Evolutionary conservation across 1,140 invertebrate genomes (phyloP).

Genomic region (Manduca sexta): DNA sequence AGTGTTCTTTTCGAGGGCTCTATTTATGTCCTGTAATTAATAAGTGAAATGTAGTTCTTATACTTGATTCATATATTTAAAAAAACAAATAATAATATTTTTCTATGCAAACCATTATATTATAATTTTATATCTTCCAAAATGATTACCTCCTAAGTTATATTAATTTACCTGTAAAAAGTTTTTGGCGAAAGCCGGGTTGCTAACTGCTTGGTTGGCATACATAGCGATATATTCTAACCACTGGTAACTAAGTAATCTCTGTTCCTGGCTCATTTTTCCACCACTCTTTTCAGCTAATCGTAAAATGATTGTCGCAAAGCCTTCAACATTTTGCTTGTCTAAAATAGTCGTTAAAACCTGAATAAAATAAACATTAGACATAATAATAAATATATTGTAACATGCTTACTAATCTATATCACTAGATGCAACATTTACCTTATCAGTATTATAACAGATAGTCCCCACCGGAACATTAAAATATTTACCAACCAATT

Average conservation of each 20-base stretch:
- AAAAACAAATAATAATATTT: no score
- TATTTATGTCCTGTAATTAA: constrained; percentile 50
- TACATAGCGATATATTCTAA: constrained; percentile 58
- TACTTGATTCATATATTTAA: not conserved
- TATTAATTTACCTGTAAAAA: constrained; percentile 49
- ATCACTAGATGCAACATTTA: constrained; percentile 13
- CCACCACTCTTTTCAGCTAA: constrained; percentile 35
- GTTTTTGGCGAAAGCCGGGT: constrained; percentile 44
- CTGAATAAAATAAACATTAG: constrained; percentile 22
- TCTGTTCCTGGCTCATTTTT: constrained; percentile 36
- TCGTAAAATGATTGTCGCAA: constrained; percentile 51
- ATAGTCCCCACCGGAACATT: constrained; percentile 45
- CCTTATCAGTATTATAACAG: constrained; percentile 62
- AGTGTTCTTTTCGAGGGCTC: constrained; percentile 41
- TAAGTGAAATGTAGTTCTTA: not conserved
- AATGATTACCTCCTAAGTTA: not conserved
- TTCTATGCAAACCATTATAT: no score
- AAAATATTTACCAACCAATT: constrained; percentile 54
- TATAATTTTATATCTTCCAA: no score
- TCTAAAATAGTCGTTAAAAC: constrained; percentile 52
- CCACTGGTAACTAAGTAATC: constrained; percentile 52
- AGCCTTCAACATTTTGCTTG: constrained; percentile 59
- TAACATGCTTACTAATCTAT: not conserved
- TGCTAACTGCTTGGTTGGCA: constrained; percentile 47
- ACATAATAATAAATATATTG: not conserved